Percentiles rank a stretch among this genome's conserved stretches.
phyloP scores from a whole-genome alignment of 2,797 vertebrate genomes.

The Parotocinclus haroldoi region DNA sequence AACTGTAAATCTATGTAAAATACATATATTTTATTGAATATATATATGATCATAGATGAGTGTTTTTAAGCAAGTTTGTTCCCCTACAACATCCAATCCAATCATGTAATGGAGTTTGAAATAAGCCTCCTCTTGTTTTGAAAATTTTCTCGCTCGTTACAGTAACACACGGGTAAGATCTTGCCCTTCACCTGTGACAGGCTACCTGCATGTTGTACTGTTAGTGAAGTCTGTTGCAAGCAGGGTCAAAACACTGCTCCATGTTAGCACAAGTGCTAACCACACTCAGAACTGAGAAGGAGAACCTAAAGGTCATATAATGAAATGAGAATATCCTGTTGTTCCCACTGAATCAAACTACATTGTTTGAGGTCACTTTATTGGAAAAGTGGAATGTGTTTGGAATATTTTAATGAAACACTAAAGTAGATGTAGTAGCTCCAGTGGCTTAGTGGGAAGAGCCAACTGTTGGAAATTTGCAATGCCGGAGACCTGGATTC shows the following conservation, averaged over 20 bases:
- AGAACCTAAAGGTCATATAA: constrained; percentile 2
- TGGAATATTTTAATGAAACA: constrained; percentile 6
- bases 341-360: neutral
- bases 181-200: constrained; percentile 1
- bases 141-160: constrained; percentile 1
- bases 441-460: too few species aligned
- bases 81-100: constrained; percentile 18
- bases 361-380: neutral
- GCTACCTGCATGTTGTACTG: constrained; percentile 18
- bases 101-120: constrained; percentile 5
- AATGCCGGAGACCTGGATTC: too few species aligned
- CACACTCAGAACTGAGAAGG: constrained; percentile 7
- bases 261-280: neutral
- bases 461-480: too few species aligned
- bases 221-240: constrained; percentile 13
- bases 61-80: constrained; percentile 47
- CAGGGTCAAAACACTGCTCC: constrained; percentile 14
- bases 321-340: neutral
- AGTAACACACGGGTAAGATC: constrained; percentile 9
- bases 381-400: neutral
- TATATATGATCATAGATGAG: constrained; percentile 51
- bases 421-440: neutral
- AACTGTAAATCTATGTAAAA: constrained; percentile 66
- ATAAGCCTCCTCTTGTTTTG: neutral
- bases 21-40: constrained; percentile 58